Evolutionary conservation across 2,797 vertebrate genomes (phyloP).

Genomic region (Amniataba percoides): DNA sequence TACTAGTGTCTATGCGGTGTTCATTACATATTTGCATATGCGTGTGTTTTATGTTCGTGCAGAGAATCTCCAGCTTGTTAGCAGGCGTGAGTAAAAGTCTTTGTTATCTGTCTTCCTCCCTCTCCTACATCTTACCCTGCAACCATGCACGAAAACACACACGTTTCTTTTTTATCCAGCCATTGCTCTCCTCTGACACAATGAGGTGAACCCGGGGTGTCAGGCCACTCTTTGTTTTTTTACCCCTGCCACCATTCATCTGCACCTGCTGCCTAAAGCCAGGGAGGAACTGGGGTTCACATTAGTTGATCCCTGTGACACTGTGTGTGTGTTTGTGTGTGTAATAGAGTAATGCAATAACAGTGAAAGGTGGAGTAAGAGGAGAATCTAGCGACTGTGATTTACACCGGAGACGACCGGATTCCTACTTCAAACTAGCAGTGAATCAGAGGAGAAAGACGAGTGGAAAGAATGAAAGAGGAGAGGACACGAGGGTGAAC

Average conservation of each 20-base stretch:
- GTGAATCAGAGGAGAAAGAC: constrained; percentile 19
- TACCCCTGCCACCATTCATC: constrained; percentile 29
- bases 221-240: constrained; percentile 15
- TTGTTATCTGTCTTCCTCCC: not conserved
- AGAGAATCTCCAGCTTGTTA: not conserved
- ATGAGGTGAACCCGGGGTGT: constrained; percentile 23
- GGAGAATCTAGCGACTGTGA: constrained; percentile 14
- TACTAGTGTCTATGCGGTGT: not conserved
- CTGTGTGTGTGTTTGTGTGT: not conserved
- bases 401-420: constrained; percentile 27
- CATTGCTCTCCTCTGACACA: constrained; percentile 32
- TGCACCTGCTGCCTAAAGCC: constrained; percentile 8
- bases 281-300: constrained; percentile 3
- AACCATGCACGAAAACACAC: not conserved
- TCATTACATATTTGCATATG: not conserved
- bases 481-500: not conserved
- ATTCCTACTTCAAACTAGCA: constrained; percentile 23
- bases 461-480: constrained; percentile 10
- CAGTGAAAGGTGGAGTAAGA: constrained; percentile 19
- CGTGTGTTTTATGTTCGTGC: not conserved
- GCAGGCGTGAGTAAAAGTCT: not conserved
- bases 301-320: constrained; percentile 12
- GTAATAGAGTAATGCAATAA: constrained; percentile 20
- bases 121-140: not conserved
- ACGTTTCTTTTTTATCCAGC: constrained; percentile 16